A percentile compares a stretch with the other conserved stretches of the same genome.
Evolutionary conservation across 35 echinoderm and acorn worm species (phyloP).

Genomic region (Acanthaster planci): DNA sequence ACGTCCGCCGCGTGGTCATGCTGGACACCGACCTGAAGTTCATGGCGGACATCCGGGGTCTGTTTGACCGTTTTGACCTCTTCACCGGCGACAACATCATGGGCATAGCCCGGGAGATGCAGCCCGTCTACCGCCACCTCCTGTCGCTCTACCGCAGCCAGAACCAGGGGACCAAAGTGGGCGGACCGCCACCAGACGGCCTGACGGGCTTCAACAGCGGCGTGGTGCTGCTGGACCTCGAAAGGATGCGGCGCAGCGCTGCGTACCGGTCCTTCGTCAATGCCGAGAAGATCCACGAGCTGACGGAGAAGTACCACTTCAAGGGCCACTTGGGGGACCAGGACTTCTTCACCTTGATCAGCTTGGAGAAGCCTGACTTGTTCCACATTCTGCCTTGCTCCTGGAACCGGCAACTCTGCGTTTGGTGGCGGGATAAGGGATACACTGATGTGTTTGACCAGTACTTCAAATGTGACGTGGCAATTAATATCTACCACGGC

Average conservation of each 20-base stretch:
- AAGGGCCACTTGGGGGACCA: constrained; percentile 95
- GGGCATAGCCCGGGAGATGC: constrained; percentile 85
- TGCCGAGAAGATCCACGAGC: constrained; percentile 28
- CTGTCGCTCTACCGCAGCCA: constrained; percentile 81
- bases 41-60: constrained; percentile 81
- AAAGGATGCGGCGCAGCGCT: constrained; percentile 62
- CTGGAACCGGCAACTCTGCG: constrained; percentile 92
- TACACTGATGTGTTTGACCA: constrained; percentile 85
- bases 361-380: constrained; percentile 81
- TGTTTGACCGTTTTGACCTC: constrained; percentile 76
- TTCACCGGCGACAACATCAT: constrained; percentile 83
- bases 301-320: constrained; percentile 83
- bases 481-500: constrained; percentile 96
- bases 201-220: constrained; percentile 98
- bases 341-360: constrained; percentile 85
- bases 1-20: constrained; percentile 74
- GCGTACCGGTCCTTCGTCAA: constrained; percentile 57
- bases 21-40: constrained; percentile 93
- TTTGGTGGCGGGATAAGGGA: constrained; percentile 95
- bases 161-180: constrained; percentile 81
- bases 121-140: constrained; percentile 94
- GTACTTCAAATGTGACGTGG: constrained; percentile 80
- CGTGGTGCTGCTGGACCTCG: constrained; percentile 76
- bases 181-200: constrained; percentile 87
- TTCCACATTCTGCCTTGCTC: constrained; percentile 88